Base-by-base conservation (phyloP, 2,888 invertebrate species). In the Cryptosula pallasiana region DNA sequence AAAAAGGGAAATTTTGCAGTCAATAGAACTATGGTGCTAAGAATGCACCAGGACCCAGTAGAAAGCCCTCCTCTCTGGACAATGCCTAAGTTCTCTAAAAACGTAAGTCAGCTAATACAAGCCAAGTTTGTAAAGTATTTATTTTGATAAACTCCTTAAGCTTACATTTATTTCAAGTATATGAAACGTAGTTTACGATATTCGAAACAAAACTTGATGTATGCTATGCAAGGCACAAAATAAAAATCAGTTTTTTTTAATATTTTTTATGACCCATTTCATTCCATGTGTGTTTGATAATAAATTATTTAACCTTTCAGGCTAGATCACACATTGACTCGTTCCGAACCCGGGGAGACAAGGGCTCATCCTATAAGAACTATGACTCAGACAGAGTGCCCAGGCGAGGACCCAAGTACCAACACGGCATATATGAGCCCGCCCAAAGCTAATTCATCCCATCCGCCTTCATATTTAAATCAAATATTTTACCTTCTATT, bases 21-120 rank as follows among this genome's bases (percentile, higher is more conserved):
- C 71, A 83, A 82, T 9, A 73, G 81, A 54, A 81, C 83, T 5
- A 79, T 82, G 0, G 75, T 80, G 63, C 76, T 83, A 72, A 76
- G 82, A 72, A 80, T 80, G 0, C 80, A 79, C 76, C 81, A 82
- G 75, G 81, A 82, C 73, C 82, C 83, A 9, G 83, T 83, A 23
- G 80, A 81, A 1, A 75, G 76, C 3, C 78, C 78, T 2, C 78
- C 81, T 1, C 75, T 81, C 25, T 83, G 83, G 83, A 81, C 83
- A 72, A 76, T 83, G 76, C 79, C 82, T 0, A 78, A 78, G 71
- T 83, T 83, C 73, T 76, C 63, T 34, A 71, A 71, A 69, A 73
- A 35, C 13, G 76, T 70, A 3, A 70, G 70, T 36, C 2, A 35
- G 20, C 45, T 45, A 20, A 57, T 57, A 45, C 45, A 45, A 45